phyloP scores from a whole-genome alignment of 2,888 invertebrate genomes.

The Chalcosyrphus nemorum region DNA sequence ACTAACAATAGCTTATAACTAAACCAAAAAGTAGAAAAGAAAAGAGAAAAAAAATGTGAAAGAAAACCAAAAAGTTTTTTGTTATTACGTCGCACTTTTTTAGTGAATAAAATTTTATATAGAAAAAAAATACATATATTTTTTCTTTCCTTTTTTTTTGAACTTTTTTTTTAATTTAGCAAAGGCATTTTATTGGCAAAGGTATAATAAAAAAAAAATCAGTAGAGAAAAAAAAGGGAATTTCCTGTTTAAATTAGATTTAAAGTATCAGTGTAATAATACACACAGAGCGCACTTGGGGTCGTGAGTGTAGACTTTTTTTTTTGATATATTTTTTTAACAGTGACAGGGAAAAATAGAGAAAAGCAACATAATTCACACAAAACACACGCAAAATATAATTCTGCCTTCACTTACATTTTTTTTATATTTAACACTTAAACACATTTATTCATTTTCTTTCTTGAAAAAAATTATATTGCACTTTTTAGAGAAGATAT shows the following conservation, averaged over 20 bases:
- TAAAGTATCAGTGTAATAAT: conserved; percentile 20
- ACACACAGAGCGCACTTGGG: conserved; percentile 36
- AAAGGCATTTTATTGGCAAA: background rate
- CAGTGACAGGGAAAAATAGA: conserved; percentile 25
- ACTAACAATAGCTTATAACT: background rate
- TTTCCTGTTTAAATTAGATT: conserved; percentile 43
- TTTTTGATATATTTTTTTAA: background rate
- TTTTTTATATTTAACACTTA: conserved; percentile 18
- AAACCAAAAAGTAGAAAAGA: conserved; percentile 4
- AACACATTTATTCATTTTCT: conserved; percentile 22
- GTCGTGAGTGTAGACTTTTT: conserved; percentile 33
- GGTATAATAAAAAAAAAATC: background rate
- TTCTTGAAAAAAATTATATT: conserved; percentile 32
- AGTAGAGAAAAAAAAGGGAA: background rate
- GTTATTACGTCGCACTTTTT: conserved; percentile 35
- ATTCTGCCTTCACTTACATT: conserved; percentile 62
- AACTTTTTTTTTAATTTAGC: background rate
- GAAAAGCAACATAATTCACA: conserved; percentile 51
- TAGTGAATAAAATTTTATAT: background rate
- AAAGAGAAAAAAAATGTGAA: conserved; percentile 14
- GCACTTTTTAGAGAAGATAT: conserved; percentile 31
- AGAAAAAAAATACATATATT: background rate
- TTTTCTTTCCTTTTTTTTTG: background rate
- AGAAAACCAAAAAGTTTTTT: conserved; percentile 26
- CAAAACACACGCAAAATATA: conserved; percentile 37